A percentile compares a stretch with the other conserved stretches of the same genome.
These are phyloP conservation scores for Serripes groenlandicus DNA, from an alignment of 2,888 invertebrate genomes.

Conservation along the genomic window DNA sequence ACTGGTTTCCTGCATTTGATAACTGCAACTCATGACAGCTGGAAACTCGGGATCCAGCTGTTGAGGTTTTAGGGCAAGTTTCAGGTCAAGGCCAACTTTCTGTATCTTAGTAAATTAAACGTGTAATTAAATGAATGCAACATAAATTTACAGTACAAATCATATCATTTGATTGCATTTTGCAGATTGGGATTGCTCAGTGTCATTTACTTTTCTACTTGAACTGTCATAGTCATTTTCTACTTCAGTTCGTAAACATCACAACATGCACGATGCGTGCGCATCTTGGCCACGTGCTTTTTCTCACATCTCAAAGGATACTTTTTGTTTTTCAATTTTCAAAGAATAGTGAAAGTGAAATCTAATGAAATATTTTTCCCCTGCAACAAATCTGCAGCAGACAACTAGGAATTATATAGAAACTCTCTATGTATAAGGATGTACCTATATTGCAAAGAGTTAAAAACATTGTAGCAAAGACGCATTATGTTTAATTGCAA, in stretches of 20 bases:
- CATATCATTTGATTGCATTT: not conserved
- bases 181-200: not conserved
- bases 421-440: too few relatives aligned
- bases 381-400: too few relatives aligned
- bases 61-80: not conserved
- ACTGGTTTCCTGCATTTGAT: slow-evolving; percentile 10
- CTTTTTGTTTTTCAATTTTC: too few relatives aligned
- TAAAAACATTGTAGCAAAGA: too few relatives aligned
- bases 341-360: slow-evolving; percentile 16
- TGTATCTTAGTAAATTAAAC: not conserved
- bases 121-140: not conserved
- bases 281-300: slow-evolving; percentile 59
- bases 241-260: slow-evolving; percentile 33
- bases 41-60: slow-evolving; percentile 1
- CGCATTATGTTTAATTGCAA: too few relatives aligned
- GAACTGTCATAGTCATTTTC: not conserved
- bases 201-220: not conserved
- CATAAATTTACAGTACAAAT: not conserved
- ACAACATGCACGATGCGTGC: slow-evolving; percentile 56
- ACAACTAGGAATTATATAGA: too few relatives aligned
- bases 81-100: slow-evolving; percentile 58
- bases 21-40: too few relatives aligned
- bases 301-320: slow-evolving; percentile 8
- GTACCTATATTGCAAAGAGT: too few relatives aligned
- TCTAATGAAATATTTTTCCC: not conserved